Evolutionary conservation across 2,113 vertebrate species (phyloP).

Genomic region (Mormyrus lacerda): DNA sequence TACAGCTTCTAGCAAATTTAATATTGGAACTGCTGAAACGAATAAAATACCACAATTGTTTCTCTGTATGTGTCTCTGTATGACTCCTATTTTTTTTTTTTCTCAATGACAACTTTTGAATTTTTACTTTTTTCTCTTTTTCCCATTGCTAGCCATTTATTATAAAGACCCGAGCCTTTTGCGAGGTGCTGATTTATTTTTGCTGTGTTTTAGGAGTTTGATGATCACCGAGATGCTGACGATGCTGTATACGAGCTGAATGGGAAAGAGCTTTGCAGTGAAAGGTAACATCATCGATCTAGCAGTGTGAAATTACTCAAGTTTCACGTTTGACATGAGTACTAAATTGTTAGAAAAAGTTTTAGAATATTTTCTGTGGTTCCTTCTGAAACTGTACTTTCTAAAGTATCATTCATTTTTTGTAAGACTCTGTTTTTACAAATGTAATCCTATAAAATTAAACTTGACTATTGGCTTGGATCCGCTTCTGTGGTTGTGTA

Average conservation of each 20-base stretch:
- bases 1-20: background rate
- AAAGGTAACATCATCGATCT: slow-evolving; percentile 59
- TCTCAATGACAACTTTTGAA: background rate
- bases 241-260: slow-evolving; percentile 87
- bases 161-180: background rate
- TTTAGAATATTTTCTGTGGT: background rate
- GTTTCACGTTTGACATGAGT: too few species aligned
- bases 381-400: too few species aligned
- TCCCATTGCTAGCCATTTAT: background rate
- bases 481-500: background rate
- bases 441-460: background rate
- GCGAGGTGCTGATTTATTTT: background rate
- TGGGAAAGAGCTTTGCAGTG: slow-evolving; percentile 82
- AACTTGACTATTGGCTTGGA: background rate
- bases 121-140: background rate
- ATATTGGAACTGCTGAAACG: background rate
- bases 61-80: background rate
- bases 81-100: background rate
- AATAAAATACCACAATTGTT: background rate
- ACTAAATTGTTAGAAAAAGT: background rate
- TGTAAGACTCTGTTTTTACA: background rate
- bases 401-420: too few species aligned
- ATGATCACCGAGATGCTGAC: slow-evolving; percentile 87
- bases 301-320: too few species aligned
- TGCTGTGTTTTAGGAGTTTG: slow-evolving; percentile 70